These are phyloP conservation scores for Protodeltote pygarga DNA, from an alignment of 2,888 invertebrate species.

Conservation along the genomic window DNA sequence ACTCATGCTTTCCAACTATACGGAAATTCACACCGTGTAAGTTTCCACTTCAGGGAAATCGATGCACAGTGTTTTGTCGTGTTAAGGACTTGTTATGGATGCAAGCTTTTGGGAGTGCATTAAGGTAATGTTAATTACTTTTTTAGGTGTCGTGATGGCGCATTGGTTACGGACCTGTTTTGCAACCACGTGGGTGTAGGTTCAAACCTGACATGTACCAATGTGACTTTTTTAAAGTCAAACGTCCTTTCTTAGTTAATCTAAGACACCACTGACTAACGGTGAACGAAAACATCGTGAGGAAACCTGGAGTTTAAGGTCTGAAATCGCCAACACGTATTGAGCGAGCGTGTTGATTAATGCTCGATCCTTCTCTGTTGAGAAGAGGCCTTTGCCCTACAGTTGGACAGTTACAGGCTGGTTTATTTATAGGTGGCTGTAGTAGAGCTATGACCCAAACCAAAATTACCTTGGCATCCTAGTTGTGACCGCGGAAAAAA, in stretches of 20 bases:
- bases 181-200: no score
- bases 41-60: slow-evolving; percentile 6
- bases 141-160: no score
- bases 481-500: no score
- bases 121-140: no score
- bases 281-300: slow-evolving; percentile 32
- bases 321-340: slow-evolving; percentile 30
- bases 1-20: slow-evolving; percentile 30
- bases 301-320: slow-evolving; percentile 14
- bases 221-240: slow-evolving; percentile 11
- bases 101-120: slow-evolving; percentile 16
- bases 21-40: slow-evolving; percentile 16
- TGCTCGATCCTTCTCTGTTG: slow-evolving; percentile 13
- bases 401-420: no score
- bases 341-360: slow-evolving; percentile 24
- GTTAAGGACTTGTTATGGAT: slow-evolving; percentile 2
- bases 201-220: slow-evolving; percentile 16
- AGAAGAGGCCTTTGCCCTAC: neutral
- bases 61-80: slow-evolving; percentile 12
- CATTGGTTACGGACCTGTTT: no score
- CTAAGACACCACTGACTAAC: slow-evolving; percentile 15
- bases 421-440: no score
- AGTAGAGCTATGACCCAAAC: no score
- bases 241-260: slow-evolving; percentile 4
- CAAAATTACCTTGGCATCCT: no score